Base-by-base conservation (phyloP, 2,888 invertebrate genomes). In the Lampropteryx suffumata region DNA sequence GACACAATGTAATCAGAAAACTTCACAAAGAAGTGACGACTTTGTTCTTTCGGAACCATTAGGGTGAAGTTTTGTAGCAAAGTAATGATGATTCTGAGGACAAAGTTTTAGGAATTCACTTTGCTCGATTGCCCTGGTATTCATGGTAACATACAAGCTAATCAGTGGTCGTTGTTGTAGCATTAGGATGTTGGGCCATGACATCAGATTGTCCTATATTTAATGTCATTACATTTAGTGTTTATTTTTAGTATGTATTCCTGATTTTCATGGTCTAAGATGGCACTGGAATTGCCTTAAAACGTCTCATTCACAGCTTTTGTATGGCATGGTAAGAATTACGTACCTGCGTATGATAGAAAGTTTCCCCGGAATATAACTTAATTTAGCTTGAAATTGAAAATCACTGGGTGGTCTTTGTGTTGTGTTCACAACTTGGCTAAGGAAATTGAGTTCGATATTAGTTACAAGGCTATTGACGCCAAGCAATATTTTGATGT, bases 81-180 rank as follows among this genome's bases (percentile, higher is more conserved):
- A 39, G 29, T 40, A 27, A 40, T 30, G 36, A 35, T 35, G 35
- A 36, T 36, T 12, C 12, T 9, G 26, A 9, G 13, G 8, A 24
- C 24, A 6, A 36, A 36, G 36, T 24, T 36, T 26, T 35, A 5
- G 24, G 26, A 8, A 26, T 26, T 26, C 12, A 32, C 13, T 36
- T 21, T 36, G 21, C 21, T 40, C 17, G 8, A 42, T 41, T 49
- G 27, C 29, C 27, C 48, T 36, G 41, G 41, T 32, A 32, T 34
- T 33, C 42, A 26, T 24, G 32, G 41, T 42, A 28, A 24, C 13
- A 28, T 26, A 26, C 12, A 4, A 26, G 17, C 3, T 12, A 8
- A 37, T 17, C 17, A 17, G 4, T 17, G 17, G 17, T 29, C 10
- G 29, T 10, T 11, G 11, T 29, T 11, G 2, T 17, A 29, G 29